Conservation (phyloP, 2,113 vertebrate species). For the Emydura subglobosa region DNA sequence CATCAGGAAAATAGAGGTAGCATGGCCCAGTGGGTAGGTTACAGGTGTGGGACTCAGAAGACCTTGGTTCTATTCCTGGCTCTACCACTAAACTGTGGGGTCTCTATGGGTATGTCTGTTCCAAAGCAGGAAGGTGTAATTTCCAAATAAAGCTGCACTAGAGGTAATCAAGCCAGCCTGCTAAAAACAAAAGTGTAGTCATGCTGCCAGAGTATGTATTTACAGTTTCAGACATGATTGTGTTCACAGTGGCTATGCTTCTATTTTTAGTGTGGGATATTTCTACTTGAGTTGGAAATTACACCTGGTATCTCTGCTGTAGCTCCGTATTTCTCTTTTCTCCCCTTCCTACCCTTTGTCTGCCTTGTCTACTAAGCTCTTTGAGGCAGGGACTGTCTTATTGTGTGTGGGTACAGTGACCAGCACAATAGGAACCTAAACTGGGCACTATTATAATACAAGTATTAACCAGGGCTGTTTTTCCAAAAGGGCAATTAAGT, state of each 20-base stretch:
- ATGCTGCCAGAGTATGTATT: neutral
- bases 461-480: neutral
- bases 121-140: neutral
- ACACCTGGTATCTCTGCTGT: neutral
- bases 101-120: neutral
- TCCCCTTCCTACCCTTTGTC: fast-evolving
- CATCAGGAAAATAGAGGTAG: neutral
- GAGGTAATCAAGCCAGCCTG: neutral
- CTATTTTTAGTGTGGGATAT: neutral
- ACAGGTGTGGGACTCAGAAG: neutral
- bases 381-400: fast-evolving
- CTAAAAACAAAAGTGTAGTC: neutral
- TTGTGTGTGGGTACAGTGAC: neutral
- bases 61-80: neutral
- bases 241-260: neutral
- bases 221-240: neutral
- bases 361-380: neutral
- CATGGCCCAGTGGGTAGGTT: neutral
- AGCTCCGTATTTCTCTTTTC: neutral
- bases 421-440: neutral
- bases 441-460: neutral
- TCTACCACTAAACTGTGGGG: no score
- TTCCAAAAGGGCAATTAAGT: neutral
- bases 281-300: neutral
- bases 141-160: neutral